These are phyloP conservation scores for Epizoanthus fatuus DNA, from an alignment of 92 coral and sea anemone species.

Conservation along the genomic window DNA sequence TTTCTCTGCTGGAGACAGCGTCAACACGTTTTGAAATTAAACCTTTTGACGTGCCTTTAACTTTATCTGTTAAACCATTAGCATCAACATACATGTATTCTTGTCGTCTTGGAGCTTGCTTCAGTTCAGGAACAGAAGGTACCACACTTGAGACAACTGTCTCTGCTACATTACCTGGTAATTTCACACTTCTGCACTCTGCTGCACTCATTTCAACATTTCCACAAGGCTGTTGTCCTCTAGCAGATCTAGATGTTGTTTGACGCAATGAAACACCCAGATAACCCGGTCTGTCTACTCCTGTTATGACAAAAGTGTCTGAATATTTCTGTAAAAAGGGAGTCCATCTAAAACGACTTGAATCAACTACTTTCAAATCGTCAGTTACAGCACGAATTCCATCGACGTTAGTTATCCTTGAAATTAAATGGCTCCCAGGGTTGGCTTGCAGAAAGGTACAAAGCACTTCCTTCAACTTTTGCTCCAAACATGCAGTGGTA, in stretches of 20 bases:
- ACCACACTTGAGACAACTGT: neutral
- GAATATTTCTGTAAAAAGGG: constrained; percentile 5
- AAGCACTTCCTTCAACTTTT: neutral
- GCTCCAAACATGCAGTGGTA: neutral
- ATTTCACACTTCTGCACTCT: neutral
- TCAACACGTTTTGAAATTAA: too few species aligned
- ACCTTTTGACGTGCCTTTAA: too few species aligned
- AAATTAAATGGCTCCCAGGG: constrained; percentile 2
- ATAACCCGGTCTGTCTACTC: neutral
- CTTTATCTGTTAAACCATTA: neutral
- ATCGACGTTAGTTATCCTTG: neutral
- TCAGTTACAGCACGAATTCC: neutral
- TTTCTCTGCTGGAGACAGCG: too few species aligned
- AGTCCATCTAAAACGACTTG: constrained; percentile 19
- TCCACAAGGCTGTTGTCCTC: too few species aligned
- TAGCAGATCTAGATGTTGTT: too few species aligned
- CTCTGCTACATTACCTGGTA: neutral
- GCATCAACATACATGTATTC: neutral
- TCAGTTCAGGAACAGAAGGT: neutral
- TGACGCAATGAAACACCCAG: neutral
- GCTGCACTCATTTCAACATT: too few species aligned
- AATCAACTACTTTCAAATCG: neutral
- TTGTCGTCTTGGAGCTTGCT: neutral
- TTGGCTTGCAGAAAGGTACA: neutral
- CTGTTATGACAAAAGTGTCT: constrained; percentile 2